Evolutionary conservation across 2,888 invertebrate species (phyloP).

Genomic region (Sarcophaga rosellei): DNA sequence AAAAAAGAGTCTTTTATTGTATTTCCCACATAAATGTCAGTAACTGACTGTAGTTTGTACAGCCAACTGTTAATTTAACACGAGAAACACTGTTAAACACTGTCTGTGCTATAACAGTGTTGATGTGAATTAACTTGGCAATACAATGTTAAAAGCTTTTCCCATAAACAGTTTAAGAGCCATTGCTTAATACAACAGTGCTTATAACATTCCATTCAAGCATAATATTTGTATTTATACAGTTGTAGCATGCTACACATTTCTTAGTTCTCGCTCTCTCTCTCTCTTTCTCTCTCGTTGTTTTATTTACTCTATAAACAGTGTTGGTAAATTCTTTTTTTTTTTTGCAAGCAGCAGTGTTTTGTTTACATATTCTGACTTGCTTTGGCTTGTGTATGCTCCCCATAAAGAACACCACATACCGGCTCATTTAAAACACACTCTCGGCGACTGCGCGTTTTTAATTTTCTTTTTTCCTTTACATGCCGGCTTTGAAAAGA

Average conservation of each 20-base stretch:
- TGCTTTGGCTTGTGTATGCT: neutral
- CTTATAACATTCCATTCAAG: no score
- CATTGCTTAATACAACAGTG: neutral
- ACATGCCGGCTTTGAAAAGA: neutral
- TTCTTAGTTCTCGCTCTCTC: no score
- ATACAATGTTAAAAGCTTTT: neutral
- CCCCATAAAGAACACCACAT: neutral
- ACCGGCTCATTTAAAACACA: neutral
- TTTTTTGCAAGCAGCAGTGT: neutral
- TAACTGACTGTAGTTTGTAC: no score
- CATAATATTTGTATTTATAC: no score
- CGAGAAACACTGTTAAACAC: no score
- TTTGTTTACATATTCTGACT: neutral
- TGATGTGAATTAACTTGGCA: no score
- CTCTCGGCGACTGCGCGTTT: neutral
- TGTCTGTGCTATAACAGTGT: no score
- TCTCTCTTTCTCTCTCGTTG: no score
- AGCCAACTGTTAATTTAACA: no score
- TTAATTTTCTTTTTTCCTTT: neutral
- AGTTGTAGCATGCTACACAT: no score
- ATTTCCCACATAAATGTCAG: neutral
- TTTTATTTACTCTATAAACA: no score
- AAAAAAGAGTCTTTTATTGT: neutral
- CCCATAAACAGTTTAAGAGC: conserved; percentile 36
- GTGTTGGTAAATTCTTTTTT: no score